These are phyloP conservation scores for Hartigia nigra DNA, from an alignment of 2,888 invertebrate genomes.

Conservation along the genomic window DNA sequence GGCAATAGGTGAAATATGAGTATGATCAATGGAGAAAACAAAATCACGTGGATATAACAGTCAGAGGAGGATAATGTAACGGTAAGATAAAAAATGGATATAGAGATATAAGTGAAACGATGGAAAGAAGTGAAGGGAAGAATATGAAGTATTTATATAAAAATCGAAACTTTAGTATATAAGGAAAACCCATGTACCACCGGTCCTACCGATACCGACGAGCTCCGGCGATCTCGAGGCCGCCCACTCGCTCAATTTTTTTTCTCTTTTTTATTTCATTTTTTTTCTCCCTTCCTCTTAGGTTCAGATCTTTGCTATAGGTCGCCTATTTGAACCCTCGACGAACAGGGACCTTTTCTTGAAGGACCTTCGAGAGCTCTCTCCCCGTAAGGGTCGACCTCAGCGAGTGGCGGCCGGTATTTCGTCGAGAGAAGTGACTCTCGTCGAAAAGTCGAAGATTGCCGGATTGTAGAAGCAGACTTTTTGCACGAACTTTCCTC, in stretches of 20 bases:
- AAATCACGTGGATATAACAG: background rate
- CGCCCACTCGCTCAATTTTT: background rate
- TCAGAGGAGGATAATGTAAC: background rate
- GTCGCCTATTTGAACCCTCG: background rate
- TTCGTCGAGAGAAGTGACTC: background rate
- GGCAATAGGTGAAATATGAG: conserved; percentile 12
- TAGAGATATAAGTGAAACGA: background rate
- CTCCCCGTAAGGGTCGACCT: background rate
- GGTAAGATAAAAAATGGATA: background rate
- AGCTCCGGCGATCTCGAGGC: background rate
- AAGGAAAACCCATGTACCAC: background rate
- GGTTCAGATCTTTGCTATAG: background rate
- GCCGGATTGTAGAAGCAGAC: background rate
- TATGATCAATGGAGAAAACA: background rate
- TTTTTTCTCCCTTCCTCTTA: background rate
- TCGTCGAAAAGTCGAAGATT: background rate
- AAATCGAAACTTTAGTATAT: background rate
- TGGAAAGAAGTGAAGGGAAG: background rate
- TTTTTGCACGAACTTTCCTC: background rate
- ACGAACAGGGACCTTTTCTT: background rate
- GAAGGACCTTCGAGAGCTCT: background rate
- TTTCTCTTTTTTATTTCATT: background rate
- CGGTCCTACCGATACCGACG: background rate
- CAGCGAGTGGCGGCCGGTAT: background rate
- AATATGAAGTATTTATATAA: background rate